These are phyloP conservation scores for Smittia aterrima DNA, from an alignment of 2,888 invertebrate species.

Conservation along the genomic window DNA sequence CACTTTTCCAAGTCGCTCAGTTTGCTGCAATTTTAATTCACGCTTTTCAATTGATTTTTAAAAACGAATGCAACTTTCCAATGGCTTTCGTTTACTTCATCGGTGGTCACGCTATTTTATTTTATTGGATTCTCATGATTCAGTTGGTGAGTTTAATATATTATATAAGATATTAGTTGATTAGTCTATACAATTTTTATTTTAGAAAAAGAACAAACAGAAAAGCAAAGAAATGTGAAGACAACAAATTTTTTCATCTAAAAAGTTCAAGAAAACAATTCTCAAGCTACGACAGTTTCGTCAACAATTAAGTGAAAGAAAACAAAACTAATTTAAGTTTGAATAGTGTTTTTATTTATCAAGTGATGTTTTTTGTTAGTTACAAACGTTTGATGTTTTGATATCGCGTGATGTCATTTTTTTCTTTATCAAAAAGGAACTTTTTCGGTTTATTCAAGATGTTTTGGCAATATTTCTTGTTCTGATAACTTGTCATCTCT, in stretches of 20 bases:
- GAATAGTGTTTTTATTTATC: no score
- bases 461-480: no score
- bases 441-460: no score
- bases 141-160: conserved; percentile 28
- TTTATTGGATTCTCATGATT: not conserved
- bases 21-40: not conserved
- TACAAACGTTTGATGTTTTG: not conserved
- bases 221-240: not conserved
- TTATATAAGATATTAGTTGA: no score
- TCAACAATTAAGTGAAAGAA: no score
- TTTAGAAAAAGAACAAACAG: not conserved
- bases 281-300: no score
- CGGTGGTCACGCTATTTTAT: conserved; percentile 21
- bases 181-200: not conserved
- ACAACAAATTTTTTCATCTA: not conserved
- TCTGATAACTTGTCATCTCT: no score
- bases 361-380: no score
- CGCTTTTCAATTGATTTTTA: not conserved
- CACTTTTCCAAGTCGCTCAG: not conserved
- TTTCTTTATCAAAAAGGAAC: no score
- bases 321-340: no score
- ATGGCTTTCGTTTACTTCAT: conserved; percentile 31
- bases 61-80: not conserved
- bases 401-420: no score
- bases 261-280: no score